phyloP scores from a whole-genome alignment of 2,888 invertebrate species.

The Anagyrus pseudococci region DNA sequence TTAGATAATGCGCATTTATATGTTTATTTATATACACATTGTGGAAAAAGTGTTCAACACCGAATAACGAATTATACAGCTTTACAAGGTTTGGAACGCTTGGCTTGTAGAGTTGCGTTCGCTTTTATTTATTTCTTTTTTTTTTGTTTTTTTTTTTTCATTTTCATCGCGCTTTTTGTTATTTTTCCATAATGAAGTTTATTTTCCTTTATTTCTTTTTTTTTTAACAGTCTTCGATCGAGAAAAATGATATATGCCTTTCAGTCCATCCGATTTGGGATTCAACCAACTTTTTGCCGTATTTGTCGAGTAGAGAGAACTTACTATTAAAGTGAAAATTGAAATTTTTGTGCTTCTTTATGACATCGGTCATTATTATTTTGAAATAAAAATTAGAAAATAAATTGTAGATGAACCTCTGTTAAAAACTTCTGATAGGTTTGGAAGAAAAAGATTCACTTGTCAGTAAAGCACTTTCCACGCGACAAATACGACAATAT shows the following conservation, averaged over 20 bases:
- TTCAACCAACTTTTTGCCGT: slow-evolving; percentile 4
- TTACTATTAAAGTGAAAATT: slow-evolving; percentile 1
- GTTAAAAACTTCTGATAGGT: not conserved
- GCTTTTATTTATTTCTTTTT: slow-evolving; percentile 26
- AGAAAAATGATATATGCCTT: slow-evolving; percentile 30
- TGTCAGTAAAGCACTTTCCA: slow-evolving; percentile 8
- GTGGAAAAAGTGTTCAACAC: slow-evolving; percentile 49
- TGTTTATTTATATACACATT: slow-evolving; percentile 45
- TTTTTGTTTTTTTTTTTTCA: slow-evolving; percentile 13
- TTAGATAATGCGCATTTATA: slow-evolving; percentile 36
- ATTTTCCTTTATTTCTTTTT: slow-evolving; percentile 16
- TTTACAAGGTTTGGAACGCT: slow-evolving; percentile 46
- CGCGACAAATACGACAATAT: slow-evolving; percentile 22
- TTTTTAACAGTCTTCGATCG: slow-evolving; percentile 25
- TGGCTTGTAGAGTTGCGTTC: slow-evolving; percentile 46
- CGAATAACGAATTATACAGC: slow-evolving; percentile 55
- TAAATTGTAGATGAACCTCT: not conserved
- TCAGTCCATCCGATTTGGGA: slow-evolving; percentile 15
- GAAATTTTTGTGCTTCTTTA: slow-evolving; percentile 12
- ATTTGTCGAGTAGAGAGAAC: slow-evolving; percentile 19
- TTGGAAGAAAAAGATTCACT: slow-evolving; percentile 2
- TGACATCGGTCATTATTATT: slow-evolving; percentile 5
- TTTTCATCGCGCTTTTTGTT: no score
- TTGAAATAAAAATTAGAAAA: no score
- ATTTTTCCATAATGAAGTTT: not conserved